Conservation (phyloP, 2,113 vertebrate species). For the Aptenodytes forsteri region DNA sequence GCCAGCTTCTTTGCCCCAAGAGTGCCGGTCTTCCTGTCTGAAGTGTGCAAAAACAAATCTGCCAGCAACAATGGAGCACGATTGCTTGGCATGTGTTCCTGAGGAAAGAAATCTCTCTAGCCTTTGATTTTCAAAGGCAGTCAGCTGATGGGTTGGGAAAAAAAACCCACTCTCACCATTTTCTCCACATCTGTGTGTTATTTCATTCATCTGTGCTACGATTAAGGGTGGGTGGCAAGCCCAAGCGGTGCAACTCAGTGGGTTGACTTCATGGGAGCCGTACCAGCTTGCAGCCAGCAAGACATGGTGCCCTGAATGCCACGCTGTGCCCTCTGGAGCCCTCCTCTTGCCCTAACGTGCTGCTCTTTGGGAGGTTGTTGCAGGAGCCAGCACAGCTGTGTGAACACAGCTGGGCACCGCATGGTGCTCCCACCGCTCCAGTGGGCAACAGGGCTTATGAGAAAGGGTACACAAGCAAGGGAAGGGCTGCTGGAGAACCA, state of each 20-base stretch:
- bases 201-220: neutral
- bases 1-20: neutral
- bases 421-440: neutral
- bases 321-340: neutral
- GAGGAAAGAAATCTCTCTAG: neutral
- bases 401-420: accelerated
- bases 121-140: conserved; percentile 30
- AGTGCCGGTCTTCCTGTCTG: neutral
- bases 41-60: conserved; percentile 15
- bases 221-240: neutral
- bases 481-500: neutral
- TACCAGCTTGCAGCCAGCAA: neutral
- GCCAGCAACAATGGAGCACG: neutral
- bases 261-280: neutral
- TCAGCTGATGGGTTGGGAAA: neutral
- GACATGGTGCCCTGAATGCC: neutral
- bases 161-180: neutral
- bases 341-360: accelerated
- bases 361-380: neutral
- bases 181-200: neutral
- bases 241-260: neutral
- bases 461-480: neutral
- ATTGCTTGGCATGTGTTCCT: neutral
- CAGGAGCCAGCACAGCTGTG: neutral
- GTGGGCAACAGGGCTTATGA: neutral